Evolutionary conservation across 2,888 invertebrate genomes (phyloP).

Genomic region (Eubasilissa splendida): DNA sequence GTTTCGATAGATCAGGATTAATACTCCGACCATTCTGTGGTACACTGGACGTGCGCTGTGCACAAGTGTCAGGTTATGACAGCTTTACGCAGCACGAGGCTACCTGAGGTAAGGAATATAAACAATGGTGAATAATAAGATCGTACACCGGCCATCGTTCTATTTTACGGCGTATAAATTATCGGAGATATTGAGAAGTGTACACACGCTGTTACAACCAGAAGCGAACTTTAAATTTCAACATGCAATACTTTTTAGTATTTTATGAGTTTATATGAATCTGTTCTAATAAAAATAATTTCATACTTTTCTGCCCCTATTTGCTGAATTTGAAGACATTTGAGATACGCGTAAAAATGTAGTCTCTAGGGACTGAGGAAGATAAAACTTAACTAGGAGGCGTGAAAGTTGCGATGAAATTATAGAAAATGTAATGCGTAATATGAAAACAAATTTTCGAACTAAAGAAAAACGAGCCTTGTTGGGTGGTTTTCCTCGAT

Average conservation of each 20-base stretch:
- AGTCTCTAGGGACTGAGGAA: no score
- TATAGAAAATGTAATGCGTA: no score
- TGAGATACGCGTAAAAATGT: no score
- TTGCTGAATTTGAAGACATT: neutral
- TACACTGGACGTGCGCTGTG: conserved; percentile 39
- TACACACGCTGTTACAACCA: conserved; percentile 38
- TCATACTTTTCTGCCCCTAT: neutral
- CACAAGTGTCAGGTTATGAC: conserved; percentile 13
- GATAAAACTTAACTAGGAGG: no score
- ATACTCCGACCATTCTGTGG: neutral
- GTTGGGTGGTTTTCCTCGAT: no score
- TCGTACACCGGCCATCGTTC: conserved; percentile 54
- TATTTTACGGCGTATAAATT: conserved; percentile 55
- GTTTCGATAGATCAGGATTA: neutral
- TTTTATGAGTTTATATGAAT: neutral
- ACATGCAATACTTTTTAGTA: neutral
- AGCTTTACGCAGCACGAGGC: conserved; percentile 7
- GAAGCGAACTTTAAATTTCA: conserved; percentile 20
- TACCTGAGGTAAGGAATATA: conserved; percentile 60
- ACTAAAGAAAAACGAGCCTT: no score
- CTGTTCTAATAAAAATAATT: neutral
- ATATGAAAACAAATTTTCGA: no score
- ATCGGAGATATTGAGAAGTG: conserved; percentile 50
- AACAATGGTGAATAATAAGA: conserved; percentile 53
- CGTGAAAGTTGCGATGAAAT: no score